These are phyloP conservation scores for Scaptomyza hsui DNA, from an alignment of 1,140 invertebrate species.

Conservation along the genomic window DNA sequence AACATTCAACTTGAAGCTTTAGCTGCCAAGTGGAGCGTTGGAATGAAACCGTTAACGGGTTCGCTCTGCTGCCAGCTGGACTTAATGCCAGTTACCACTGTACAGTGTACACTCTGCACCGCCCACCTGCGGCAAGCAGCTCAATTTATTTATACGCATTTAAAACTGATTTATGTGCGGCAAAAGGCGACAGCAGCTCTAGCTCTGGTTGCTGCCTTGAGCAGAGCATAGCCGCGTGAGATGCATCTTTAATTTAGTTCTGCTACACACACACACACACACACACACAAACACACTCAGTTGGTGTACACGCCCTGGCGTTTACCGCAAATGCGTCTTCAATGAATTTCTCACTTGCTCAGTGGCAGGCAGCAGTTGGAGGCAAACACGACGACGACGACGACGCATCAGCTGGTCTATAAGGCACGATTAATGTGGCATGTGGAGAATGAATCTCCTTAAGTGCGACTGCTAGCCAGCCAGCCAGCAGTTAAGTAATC, in stretches of 20 bases:
- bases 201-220: constrained; percentile 6
- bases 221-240: constrained; percentile 57
- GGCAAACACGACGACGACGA: too few relatives aligned
- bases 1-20: background rate
- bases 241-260: constrained; percentile 77
- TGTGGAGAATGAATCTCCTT: constrained; percentile 45
- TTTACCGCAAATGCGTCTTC: constrained; percentile 76
- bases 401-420: constrained; percentile 43
- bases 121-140: constrained; percentile 39
- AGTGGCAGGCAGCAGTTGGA: constrained; percentile 9
- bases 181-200: constrained; percentile 36
- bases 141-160: constrained; percentile 80
- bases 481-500: background rate
- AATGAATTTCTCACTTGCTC: constrained; percentile 72
- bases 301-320: constrained; percentile 15
- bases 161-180: constrained; percentile 79
- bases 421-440: constrained; percentile 66
- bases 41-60: constrained; percentile 6
- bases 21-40: constrained; percentile 6
- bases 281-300: constrained; percentile 13
- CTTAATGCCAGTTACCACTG: constrained; percentile 27
- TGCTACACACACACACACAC: constrained; percentile 18
- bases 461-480: constrained; percentile 8
- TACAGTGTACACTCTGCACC: constrained; percentile 1
- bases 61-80: background rate